These are phyloP conservation scores for Mesorhabditis spiculigera DNA, from an alignment of 2,888 invertebrate genomes.

Conservation along the genomic window DNA sequence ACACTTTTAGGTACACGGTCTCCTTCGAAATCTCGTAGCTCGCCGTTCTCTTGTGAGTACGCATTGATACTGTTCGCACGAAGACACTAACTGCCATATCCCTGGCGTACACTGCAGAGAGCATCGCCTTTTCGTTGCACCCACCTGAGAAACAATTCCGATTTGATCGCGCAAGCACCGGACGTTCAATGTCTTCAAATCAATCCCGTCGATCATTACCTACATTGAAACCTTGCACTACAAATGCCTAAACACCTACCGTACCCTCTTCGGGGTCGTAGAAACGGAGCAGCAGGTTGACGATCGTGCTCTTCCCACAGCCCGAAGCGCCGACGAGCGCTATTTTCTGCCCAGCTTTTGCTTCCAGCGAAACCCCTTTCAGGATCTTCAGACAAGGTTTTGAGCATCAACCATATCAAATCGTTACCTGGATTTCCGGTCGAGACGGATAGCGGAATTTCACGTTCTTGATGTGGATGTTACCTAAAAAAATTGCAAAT, in stretches of 20 bases:
- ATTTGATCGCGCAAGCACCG: constrained; percentile 61
- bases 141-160: constrained; percentile 60
- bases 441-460: constrained; percentile 77
- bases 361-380: constrained; percentile 57
- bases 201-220: constrained; percentile 61
- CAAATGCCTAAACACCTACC: constrained; percentile 59
- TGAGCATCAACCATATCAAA: neutral
- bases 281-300: constrained; percentile 72
- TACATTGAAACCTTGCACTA: constrained; percentile 8
- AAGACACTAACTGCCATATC: no score
- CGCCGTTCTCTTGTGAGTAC: no score
- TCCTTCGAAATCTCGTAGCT: no score
- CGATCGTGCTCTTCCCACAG: constrained; percentile 70
- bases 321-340: constrained; percentile 71
- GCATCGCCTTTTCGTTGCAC: neutral
- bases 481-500: constrained; percentile 62
- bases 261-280: constrained; percentile 72
- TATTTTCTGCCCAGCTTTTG: constrained; percentile 60
- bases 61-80: no score
- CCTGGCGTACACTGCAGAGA: no score
- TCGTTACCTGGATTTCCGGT: constrained; percentile 65
- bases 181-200: constrained; percentile 62
- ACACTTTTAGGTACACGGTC: no score
- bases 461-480: constrained; percentile 71
- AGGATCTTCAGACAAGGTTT: constrained; percentile 44